Evolutionary conservation across 2,797 vertebrate species (phyloP).

Genomic region (Diceros bicornis): DNA sequence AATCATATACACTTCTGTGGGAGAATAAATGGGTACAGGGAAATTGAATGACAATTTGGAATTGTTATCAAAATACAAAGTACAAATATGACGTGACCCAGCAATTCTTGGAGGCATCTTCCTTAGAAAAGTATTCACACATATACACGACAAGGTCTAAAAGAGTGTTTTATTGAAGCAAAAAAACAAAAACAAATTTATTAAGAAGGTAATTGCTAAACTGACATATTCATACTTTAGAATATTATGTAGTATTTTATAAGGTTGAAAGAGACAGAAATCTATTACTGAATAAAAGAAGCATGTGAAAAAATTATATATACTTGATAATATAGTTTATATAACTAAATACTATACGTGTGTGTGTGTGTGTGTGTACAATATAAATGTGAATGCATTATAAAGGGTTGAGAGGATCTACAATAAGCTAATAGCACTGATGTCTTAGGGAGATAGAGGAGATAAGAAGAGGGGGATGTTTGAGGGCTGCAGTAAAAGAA

Average conservation of each 20-base stretch:
- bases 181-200: neutral
- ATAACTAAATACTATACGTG: neutral
- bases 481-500: neutral
- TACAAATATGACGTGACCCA: neutral
- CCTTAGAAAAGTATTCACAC: neutral
- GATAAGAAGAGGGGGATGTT: neutral
- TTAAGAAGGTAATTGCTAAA: neutral
- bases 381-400: neutral
- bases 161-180: neutral
- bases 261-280: neutral
- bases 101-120: neutral
- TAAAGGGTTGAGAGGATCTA: neutral
- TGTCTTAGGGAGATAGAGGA: neutral
- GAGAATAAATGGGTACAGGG: neutral
- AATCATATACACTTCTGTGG: neutral
- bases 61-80: neutral
- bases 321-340: neutral
- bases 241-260: neutral
- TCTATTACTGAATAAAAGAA: neutral
- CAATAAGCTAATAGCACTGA: neutral
- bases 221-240: neutral
- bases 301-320: neutral
- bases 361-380: neutral
- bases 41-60: conserved; percentile 12
- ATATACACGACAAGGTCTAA: neutral